These are phyloP conservation scores for Takifugu ocellatus DNA, from an alignment of 2,797 vertebrate genomes.

Conservation along the genomic window DNA sequence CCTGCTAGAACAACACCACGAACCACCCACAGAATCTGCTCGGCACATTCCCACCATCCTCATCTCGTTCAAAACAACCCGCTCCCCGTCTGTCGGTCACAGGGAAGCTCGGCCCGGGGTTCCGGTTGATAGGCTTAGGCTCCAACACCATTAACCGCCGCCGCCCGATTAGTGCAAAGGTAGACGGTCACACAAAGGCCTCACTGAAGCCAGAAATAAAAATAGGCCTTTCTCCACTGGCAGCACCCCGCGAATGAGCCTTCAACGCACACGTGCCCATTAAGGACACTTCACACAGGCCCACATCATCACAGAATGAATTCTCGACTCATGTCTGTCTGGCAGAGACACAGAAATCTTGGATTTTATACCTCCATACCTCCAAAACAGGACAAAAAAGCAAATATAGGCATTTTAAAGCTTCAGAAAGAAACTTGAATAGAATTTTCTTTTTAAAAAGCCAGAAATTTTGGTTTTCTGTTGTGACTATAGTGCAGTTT, in stretches of 20 bases:
- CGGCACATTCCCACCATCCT: slow-evolving; percentile 20
- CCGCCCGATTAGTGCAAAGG: slow-evolving; percentile 56
- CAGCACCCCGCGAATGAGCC: slow-evolving; percentile 30
- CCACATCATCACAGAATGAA: slow-evolving; percentile 36
- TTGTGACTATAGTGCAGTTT: slow-evolving; percentile 26
- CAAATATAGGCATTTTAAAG: slow-evolving; percentile 11
- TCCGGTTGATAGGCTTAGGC: slow-evolving; percentile 64
- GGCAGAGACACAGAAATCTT: slow-evolving; percentile 7
- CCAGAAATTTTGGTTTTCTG: neutral
- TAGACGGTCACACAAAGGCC: slow-evolving; percentile 27
- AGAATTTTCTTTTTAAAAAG: slow-evolving; percentile 14
- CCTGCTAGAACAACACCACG: slow-evolving; percentile 30
- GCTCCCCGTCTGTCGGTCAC: slow-evolving; percentile 33
- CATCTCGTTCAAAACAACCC: slow-evolving; percentile 28
- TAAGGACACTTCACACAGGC: slow-evolving; percentile 5
- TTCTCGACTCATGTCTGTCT: slow-evolving; percentile 14
- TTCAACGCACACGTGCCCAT: slow-evolving; percentile 10
- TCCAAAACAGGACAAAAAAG: slow-evolving; percentile 7
- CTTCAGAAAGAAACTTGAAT: neutral
- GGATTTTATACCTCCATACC: neutral
- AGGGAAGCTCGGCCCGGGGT: slow-evolving; percentile 46
- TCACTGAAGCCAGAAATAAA: neutral
- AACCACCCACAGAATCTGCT: slow-evolving; percentile 44
- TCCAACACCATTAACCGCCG: slow-evolving; percentile 63
- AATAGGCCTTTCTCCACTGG: slow-evolving; percentile 35